Percentiles rank a stretch among this genome's conserved stretches.
These are phyloP conservation scores for Tetranychus cinnabarinus DNA, from an alignment of 1,140 invertebrate species.

Conservation along the genomic window DNA sequence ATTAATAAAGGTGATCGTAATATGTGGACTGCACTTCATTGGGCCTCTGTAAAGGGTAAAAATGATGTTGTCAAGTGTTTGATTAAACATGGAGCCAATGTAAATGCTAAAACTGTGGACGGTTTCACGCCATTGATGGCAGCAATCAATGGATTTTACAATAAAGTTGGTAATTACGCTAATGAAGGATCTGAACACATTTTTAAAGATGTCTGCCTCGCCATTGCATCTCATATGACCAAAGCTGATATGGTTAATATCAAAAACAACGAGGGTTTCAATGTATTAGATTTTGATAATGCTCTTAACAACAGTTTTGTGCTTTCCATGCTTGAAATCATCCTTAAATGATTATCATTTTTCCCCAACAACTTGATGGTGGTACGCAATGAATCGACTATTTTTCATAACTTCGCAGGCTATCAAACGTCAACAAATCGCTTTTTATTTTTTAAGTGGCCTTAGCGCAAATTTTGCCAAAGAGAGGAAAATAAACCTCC, in stretches of 20 bases:
- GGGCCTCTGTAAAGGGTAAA: background rate
- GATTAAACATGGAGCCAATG: conserved; percentile 55
- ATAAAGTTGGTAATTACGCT: background rate
- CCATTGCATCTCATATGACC: background rate
- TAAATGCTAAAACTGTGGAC: conserved; percentile 49
- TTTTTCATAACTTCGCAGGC: no score
- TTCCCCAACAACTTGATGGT: no score
- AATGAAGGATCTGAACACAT: background rate
- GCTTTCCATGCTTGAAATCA: background rate
- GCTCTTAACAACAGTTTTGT: background rate
- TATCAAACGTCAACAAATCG: no score
- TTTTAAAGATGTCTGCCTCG: background rate
- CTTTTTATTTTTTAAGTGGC: no score
- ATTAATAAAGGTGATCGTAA: background rate
- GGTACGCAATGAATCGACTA: no score
- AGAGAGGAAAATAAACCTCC: no score
- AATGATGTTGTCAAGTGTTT: conserved; percentile 32
- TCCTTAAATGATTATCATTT: background rate
- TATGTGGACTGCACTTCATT: background rate
- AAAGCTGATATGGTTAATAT: background rate
- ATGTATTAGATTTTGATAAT: background rate
- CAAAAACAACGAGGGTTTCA: background rate
- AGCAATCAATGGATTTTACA: background rate
- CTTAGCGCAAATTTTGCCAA: no score
- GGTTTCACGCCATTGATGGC: conserved; percentile 47